Base-by-base conservation (phyloP, 2,113 vertebrate species). In the Chelonoidis abingdonii region DNA sequence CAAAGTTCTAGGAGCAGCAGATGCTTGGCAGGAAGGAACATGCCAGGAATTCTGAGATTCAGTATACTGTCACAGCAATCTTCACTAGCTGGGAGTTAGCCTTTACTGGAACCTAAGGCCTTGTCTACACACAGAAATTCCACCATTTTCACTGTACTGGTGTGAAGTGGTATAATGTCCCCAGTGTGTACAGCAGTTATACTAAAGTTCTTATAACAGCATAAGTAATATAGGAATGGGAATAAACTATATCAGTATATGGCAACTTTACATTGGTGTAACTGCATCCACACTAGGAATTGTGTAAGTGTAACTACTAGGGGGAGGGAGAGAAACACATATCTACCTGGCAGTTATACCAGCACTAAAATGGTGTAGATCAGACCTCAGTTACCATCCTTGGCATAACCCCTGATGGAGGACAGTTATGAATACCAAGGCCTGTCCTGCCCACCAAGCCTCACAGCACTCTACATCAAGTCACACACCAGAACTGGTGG, bases 21-120 rank as follows among this genome's bases (percentile, higher is more conserved):
- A 78, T 84, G 56, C 89, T 80, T 92, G 94, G 96, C 96, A 88
- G 65, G 84, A 82, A 93, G 22, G 94, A 81, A 83, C 89, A 57
- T 94, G 80, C 57, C 72, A 93, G 65, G 96, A 96, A 97, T 0
- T 22, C 57, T 65, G 5, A 1, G 1, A 87, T 90, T 95, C 93
- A 93, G 95, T 29, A 0, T 27, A 41, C 89, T 96, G 88, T 81
- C 89, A 91, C 56, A 0, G 0, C 84, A 95, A 83, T 25, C 1
- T 35, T 84, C 78, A 91, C 56, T 83, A 87, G 31, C 29, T 29
- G 91, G 8, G 41, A 38, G 54, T 50, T 38, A 87, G 65, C 0
- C 72, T 84, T 75, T 76, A 88, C 44, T 79, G 81, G 88, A 94
- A 90, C 24, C 24, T 41, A 76, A 84, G 88, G 81, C 54, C 92